Evolutionary conservation across 2,888 invertebrate species (phyloP).

Genomic region (Lasioglossum oenotherae): DNA sequence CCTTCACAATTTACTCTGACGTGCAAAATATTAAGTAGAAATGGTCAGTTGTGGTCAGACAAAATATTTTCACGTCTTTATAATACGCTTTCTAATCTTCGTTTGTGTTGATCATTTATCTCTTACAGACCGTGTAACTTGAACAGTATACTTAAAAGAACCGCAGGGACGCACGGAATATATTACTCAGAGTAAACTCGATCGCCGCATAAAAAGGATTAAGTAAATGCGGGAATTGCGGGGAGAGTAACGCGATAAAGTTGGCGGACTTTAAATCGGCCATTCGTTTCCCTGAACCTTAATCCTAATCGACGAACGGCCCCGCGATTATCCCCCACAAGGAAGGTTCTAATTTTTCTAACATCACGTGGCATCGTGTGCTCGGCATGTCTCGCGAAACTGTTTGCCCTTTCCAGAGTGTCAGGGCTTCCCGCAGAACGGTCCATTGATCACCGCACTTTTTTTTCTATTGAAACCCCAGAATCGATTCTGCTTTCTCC

Average conservation of each 20-base stretch:
- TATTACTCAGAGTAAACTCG: neutral
- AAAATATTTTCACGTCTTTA: too few relatives aligned
- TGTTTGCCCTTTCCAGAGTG: neutral
- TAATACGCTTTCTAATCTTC: neutral
- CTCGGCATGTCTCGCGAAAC: neutral
- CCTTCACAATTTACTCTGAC: neutral
- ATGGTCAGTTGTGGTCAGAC: neutral
- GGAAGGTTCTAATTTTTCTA: neutral
- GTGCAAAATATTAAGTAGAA: neutral
- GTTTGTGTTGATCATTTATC: neutral
- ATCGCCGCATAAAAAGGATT: neutral
- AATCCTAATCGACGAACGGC: neutral
- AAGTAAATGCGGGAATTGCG: neutral
- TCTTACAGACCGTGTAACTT: neutral
- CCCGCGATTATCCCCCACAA: neutral
- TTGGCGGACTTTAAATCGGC: neutral
- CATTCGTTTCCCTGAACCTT: neutral
- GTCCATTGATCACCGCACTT: neutral
- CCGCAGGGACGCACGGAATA: neutral
- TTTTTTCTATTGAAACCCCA: neutral
- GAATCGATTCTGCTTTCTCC: constrained; percentile 1
- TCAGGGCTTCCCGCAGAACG: neutral
- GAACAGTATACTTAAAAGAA: neutral
- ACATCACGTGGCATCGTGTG: neutral
- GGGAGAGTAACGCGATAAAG: neutral